Conservation (phyloP, 2,888 invertebrate genomes). For the Pachydiplax longipennis region DNA sequence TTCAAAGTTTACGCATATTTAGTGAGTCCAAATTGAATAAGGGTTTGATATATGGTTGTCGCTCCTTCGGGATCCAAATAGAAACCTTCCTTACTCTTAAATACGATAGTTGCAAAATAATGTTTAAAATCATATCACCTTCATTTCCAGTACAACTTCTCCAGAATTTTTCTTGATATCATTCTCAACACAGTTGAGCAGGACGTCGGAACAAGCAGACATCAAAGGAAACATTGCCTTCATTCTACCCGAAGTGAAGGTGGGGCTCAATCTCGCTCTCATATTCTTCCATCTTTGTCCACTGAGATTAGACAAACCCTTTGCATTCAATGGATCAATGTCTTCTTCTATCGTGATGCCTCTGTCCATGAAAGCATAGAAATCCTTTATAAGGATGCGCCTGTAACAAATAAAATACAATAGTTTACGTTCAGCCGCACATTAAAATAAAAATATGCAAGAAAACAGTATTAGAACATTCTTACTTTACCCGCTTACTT, state of each 20-base stretch:
- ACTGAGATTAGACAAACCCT: constrained; percentile 10
- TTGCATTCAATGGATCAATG: constrained; percentile 26
- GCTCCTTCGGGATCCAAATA: too few species aligned
- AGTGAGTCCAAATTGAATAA: too few species aligned
- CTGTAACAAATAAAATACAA: neutral
- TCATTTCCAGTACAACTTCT: constrained; percentile 9
- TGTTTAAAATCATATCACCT: neutral
- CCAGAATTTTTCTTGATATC: neutral
- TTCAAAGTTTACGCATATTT: too few species aligned
- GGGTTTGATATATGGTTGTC: too few species aligned
- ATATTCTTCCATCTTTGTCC: constrained; percentile 46
- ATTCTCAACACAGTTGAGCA: neutral
- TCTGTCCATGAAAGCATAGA: constrained; percentile 2
- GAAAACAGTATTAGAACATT: neutral
- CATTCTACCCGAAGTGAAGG: constrained; percentile 46
- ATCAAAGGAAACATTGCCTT: constrained; percentile 46
- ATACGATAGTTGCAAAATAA: too few species aligned
- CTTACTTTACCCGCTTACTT: neutral
- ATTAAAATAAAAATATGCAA: neutral
- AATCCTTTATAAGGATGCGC: constrained; percentile 37
- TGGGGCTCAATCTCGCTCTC: constrained; percentile 39
- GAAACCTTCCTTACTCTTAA: too few species aligned
- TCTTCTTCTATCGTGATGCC: constrained; percentile 7
- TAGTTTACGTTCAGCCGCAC: neutral
- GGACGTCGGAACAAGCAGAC: neutral